Base-by-base conservation (phyloP, 1,140 invertebrate species). In the Drosophila santomea region DNA sequence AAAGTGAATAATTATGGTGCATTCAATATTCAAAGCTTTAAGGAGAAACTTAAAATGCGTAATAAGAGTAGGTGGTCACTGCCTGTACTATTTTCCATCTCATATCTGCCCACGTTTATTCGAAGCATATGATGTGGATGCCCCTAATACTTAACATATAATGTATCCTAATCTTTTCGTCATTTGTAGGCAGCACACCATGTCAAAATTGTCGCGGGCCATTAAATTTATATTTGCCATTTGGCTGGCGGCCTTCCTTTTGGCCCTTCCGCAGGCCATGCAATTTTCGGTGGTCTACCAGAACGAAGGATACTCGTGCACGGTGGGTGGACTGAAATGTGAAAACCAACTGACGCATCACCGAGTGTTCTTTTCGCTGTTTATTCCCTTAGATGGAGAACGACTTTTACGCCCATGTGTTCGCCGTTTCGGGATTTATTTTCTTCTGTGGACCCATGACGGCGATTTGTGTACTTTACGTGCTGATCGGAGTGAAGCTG, bases 401-500 rank as follows among this genome's bases (percentile, higher is more conserved):
- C 79, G 93, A 94, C 1, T 93, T 96, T 17, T 92, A 96, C 20
- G 93, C 94, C 23, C 95, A 97, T 83, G 95, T 96, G 0, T 98
- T 97, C 83, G 96, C 96, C 85, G 94, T 97, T 55, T 97, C 96
- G 0, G 96, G 96, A 0, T 94, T 97, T 64, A 90, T 98, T 41
- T 97, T 98, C 92, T 98, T 98, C 91, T 94, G 97, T 4, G 93
- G 95, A 1, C 97, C 97, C 0, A 97, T 98, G 96, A 95, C 95
- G 12, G 92, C 97, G 14, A 98, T 98, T 74, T 96, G 95, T 7
- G 95, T 96, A 4, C 93, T 97, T 3, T 98, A 98, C 91, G 93
- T 96, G 17, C 92, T 97, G 60, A 98, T 98, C 80, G 97, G 96
- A 2, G 83, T 97, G 28, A 95, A 95, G 74, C 92, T 98, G 28